Base-by-base conservation (phyloP, 2,113 vertebrate species). In the Ploceus nigricollis region DNA sequence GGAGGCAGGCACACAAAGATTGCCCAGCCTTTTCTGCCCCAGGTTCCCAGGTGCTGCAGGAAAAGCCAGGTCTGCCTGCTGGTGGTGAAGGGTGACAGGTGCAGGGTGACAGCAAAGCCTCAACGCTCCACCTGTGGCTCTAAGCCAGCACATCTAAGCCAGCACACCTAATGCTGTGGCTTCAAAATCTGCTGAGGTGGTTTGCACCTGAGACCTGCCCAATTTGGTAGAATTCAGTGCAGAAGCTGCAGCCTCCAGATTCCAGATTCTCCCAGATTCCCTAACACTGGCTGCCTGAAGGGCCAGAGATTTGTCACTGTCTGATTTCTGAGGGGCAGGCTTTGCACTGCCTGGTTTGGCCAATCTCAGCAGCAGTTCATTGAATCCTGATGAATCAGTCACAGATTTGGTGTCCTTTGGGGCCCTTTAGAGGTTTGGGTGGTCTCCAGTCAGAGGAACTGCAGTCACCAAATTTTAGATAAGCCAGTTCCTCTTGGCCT, bases 401-500 rank as follows among this genome's bases (percentile, higher is more conserved):
- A 0, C 17, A 31, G 20, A 9, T 8, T 77, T 84, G 31, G 19
- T 72, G 54, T 35, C 23, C 18, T 86, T 51, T 37, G 33, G 10
- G 44, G 33, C 33, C 33, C 27, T 51, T 76, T 4, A 42, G 51
- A 25, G 27, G 22, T 22, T 69, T 3, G 20, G 24, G 28, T 68
- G 51, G 20, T 40, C 47, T 71, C 9, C 39, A 44, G 11, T 18
- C 56, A 56, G 45, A 45, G 56, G 42, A 77, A 15, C 53, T 53
- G n/a, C 28, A 63, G 48, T 63, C 39, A 18, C 35, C 25, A 23
- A 2, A 31, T 77, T 51, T 65, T 40, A 37, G 45, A 4, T 70
- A 35, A 45, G 25, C 5, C 45, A 27, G 16, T n/a, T 87, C 25
- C 22, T 51, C 19, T 50, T 45, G 56, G 33, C 0, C 0, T 65